phyloP scores from a whole-genome alignment of 1,140 invertebrate genomes.

The Drosophila saltans region DNA sequence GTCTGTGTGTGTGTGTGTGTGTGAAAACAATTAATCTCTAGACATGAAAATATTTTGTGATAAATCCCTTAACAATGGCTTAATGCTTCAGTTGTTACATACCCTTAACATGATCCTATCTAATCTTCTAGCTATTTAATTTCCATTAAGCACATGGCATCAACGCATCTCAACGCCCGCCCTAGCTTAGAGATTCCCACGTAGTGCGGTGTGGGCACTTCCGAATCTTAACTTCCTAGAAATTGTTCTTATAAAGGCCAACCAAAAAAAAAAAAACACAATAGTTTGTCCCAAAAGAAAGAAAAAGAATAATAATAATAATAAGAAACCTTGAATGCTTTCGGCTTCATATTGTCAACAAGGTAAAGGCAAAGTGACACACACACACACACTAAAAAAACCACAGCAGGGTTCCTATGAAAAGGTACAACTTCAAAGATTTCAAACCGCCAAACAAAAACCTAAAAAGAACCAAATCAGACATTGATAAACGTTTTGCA shows the following conservation, averaged over 20 bases:
- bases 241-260: conserved; percentile 23
- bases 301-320: conserved; percentile 13
- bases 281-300: conserved; percentile 28
- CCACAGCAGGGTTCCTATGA: conserved; percentile 57
- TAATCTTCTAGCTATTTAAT: conserved; percentile 65
- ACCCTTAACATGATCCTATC: conserved; percentile 53
- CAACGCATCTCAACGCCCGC: conserved; percentile 18
- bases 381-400: conserved; percentile 7
- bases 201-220: conserved; percentile 55
- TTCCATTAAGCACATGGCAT: conserved; percentile 38
- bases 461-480: conserved; percentile 3
- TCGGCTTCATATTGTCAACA: conserved; percentile 44
- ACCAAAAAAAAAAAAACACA: conserved; percentile 30
- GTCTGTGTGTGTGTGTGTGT: background rate
- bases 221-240: conserved; percentile 34
- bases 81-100: conserved; percentile 62
- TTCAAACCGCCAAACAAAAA: conserved; percentile 32
- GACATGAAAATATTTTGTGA: conserved; percentile 76
- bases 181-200: conserved; percentile 51
- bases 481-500: conserved; percentile 13
- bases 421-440: conserved; percentile 61
- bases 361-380: conserved; percentile 24
- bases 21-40: conserved; percentile 76
- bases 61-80: conserved; percentile 67
- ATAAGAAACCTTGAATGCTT: conserved; percentile 48